Conservation (phyloP, 1,140 invertebrate genomes). For the Andricus grossulariae region DNA sequence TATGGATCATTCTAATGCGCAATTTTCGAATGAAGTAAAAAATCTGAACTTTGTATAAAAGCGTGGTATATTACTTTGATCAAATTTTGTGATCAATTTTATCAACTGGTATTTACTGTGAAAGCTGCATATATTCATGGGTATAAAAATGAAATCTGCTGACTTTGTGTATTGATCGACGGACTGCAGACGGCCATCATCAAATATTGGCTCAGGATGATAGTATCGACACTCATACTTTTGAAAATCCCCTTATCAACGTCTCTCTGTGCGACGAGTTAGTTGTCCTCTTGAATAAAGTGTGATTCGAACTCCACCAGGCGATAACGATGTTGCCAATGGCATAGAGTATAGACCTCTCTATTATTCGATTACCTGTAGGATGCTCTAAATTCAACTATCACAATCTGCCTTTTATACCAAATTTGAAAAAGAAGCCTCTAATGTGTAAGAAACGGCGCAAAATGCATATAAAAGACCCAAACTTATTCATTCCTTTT, state of each 20-base stretch:
- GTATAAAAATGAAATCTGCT: not conserved
- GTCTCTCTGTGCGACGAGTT: conserved; percentile 18
- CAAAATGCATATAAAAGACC: not conserved
- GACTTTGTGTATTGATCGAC: conserved; percentile 3
- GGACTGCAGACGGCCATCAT: not conserved
- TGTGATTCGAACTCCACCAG: conserved; percentile 14
- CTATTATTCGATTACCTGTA: conserved; percentile 23
- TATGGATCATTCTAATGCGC: too few relatives aligned
- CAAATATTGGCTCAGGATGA: conserved; percentile 23
- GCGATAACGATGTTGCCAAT: conserved; percentile 22
- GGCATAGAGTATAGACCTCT: conserved; percentile 16
- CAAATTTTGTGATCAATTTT: too few relatives aligned
- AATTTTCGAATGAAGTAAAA: too few relatives aligned
- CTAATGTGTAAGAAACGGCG: not conserved
- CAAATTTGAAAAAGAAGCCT: not conserved
- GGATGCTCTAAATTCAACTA: conserved; percentile 23
- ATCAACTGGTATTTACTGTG: too few relatives aligned
- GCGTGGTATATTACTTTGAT: too few relatives aligned
- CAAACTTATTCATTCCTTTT: not conserved
- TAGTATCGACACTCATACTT: conserved; percentile 8
- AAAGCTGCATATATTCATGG: too few relatives aligned
- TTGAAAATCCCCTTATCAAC: conserved; percentile 24
- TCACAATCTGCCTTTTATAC: conserved; percentile 5
- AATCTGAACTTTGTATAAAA: too few relatives aligned
- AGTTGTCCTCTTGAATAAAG: conserved; percentile 26